Base-by-base conservation (phyloP, 2,888 invertebrate species). In the Agrochola lychnidis region DNA sequence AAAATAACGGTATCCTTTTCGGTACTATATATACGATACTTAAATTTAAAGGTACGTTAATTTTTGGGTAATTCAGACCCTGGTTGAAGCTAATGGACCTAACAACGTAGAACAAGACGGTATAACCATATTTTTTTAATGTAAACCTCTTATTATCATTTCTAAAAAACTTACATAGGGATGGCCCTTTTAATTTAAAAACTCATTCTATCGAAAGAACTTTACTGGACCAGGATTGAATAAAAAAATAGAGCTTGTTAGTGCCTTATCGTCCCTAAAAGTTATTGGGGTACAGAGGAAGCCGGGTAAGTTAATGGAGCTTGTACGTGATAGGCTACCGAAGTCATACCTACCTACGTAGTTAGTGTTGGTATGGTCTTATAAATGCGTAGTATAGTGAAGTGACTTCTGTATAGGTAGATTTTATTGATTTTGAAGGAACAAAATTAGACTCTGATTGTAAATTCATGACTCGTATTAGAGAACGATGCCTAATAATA, bases 251-350 rank as follows among this genome's bases (percentile, higher is more conserved):
- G 70, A 72, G 73, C 76, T 82, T 76, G 78, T 87, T 87, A 79
- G 81, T 86, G 82, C 77, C 78, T 84, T 87, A 81, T 83, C 75
- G 77, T 84, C 78, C 73, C 77, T 73, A 79, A 79, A 87, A 87
- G 73, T 87, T 87, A 87, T 87, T 87, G 86, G 78, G 86, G 87
- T 87, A 83, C 56, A 56, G 76, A 61, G 73, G 69, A 76, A 81
- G 70, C 75, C 75, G 83, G 73, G 78, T 74, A 78, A 79, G 86
- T 87, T 87, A 87, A 87, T 87, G 87, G 85, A 53, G 73, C 85
- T 82, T 87, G 78, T 87, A 86, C 82, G 82, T 86, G 84, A 81
- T 86, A 73, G 87, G 70, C 74, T 78, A 76, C 62, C 56, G 22
- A 73, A 82, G 56, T 61, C 57, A 59, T 69, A 70, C 68, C 36